Evolutionary conservation across 2,113 vertebrate species (phyloP), one percentile per base, ranked within the genome.

Genomic region (Balaenoptera acutorostrata): DNA sequence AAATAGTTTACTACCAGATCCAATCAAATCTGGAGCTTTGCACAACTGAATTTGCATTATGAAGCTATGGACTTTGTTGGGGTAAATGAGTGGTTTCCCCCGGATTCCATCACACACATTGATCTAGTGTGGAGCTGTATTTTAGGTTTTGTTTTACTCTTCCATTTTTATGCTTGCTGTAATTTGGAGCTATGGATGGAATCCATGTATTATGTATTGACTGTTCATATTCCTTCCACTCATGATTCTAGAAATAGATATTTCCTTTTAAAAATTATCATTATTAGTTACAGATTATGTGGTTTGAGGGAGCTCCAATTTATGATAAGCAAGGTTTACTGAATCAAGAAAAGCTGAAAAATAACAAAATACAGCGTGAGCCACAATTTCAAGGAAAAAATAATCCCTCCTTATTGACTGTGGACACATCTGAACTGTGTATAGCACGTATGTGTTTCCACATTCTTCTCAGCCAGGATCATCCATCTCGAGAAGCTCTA

Each of bases 401-500:
- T 44, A 81, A 82, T 75, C 44, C 89, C 86, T 96, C 93, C 39
- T 17, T 75, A 92, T 93, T 96, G 95, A n/a, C 6, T 10, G 9
- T 3, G 92, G 96, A 83, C 49, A 41, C 77, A 61, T 17, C 63
- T 90, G 90, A 97, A 90, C 81, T 36, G 90, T 36, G 39, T 14
- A 0, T 33, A 89, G 90, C 92, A 78, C 0, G 36, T 74, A 59
- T 41, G 74, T 66, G 90, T 86, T 95, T 95, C 86, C 49, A 21
- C 66, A 59, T 94, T 96, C 89, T 98, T 95, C 96, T 97, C 59
- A 57, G 71, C 98, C 94, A 96, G 29, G 77, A 96, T 90, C 97
- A 91, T 74, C 96, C 90, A 86, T 97, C 75, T 66, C 59, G 64
- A 97, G 93, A 91, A 94, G 96, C 93, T 98, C 84, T 97, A 95